Percentiles rank a stretch among this genome's conserved stretches.
Evolutionary conservation across 92 coral and sea anemone genomes (phyloP).

Genomic region (Paramuricea clavata): DNA sequence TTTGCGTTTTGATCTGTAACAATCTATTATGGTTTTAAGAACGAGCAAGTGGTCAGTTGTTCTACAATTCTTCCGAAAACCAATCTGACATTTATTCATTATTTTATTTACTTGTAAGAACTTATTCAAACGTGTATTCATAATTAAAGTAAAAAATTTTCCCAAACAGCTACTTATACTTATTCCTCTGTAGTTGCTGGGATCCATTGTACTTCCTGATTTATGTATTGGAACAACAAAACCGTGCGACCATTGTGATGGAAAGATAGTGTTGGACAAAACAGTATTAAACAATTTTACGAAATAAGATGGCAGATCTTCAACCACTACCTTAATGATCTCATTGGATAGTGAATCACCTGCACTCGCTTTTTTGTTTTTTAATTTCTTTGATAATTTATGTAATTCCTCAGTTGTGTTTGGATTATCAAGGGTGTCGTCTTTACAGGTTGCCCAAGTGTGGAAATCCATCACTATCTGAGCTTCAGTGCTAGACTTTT

Average conservation of each 20-base stretch:
- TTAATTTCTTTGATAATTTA: constrained; percentile 29
- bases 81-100: constrained; percentile 36
- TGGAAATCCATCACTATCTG: constrained; percentile 27
- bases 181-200: constrained; percentile 7
- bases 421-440: constrained; percentile 38
- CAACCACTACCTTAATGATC: constrained; percentile 36
- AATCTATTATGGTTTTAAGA: constrained; percentile 41
- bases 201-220: constrained; percentile 19
- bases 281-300: constrained; percentile 22
- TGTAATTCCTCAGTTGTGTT: constrained; percentile 33
- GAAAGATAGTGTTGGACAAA: constrained; percentile 37
- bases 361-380: constrained; percentile 41
- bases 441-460: background rate
- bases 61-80: constrained; percentile 44
- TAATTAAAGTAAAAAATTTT: background rate
- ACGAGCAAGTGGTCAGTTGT: constrained; percentile 42
- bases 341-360: constrained; percentile 47
- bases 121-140: constrained; percentile 7
- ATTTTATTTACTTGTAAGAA: constrained; percentile 28
- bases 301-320: constrained; percentile 35
- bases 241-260: constrained; percentile 42
- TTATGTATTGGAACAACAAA: background rate
- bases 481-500: background rate
- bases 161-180: constrained; percentile 18
- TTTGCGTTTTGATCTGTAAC: constrained; percentile 29